A percentile compares a stretch with the other conserved stretches of the same genome.
Conservation (phyloP, 1,140 invertebrate species). For the Micrasema minimum region DNA sequence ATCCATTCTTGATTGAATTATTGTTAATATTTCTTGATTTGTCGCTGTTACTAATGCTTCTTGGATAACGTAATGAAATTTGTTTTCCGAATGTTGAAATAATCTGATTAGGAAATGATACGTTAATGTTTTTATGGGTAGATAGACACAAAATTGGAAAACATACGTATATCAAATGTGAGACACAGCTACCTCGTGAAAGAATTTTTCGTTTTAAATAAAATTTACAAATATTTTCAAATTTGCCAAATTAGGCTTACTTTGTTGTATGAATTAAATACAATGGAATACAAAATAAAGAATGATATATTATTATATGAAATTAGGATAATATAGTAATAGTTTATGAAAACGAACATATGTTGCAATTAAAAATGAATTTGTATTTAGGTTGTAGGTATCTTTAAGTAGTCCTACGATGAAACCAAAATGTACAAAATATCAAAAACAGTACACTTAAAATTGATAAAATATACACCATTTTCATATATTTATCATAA, state of each 20-base stretch:
- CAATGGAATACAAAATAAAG: conserved; percentile 30
- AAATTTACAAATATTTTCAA: conserved; percentile 43
- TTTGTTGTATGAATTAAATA: conserved; percentile 24
- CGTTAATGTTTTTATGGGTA: conserved; percentile 25
- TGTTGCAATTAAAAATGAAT: conserved; percentile 44
- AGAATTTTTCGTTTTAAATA: conserved; percentile 28
- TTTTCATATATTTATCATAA: too few species aligned
- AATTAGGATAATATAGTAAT: conserved; percentile 40
- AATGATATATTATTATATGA: conserved; percentile 38
- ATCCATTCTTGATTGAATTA: conserved; percentile 2
- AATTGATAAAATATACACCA: too few species aligned
- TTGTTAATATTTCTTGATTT: conserved; percentile 11
- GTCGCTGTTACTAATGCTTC: conserved; percentile 16
- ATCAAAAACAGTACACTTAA: conserved; percentile 7
- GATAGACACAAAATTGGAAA: conserved; percentile 23
- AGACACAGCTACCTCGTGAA: conserved; percentile 40
- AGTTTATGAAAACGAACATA: conserved; percentile 43
- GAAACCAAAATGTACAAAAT: conserved; percentile 53
- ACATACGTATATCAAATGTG: too few species aligned
- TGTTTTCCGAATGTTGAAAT: too few species aligned
- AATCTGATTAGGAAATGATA: too few species aligned
- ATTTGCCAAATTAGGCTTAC: conserved; percentile 42
- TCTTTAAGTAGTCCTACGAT: conserved; percentile 46
- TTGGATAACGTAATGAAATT: too few species aligned
- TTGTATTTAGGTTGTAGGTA: conserved; percentile 48